phyloP scores from a whole-genome alignment of 2,888 invertebrate species.

The Stenichneumon culpator region DNA sequence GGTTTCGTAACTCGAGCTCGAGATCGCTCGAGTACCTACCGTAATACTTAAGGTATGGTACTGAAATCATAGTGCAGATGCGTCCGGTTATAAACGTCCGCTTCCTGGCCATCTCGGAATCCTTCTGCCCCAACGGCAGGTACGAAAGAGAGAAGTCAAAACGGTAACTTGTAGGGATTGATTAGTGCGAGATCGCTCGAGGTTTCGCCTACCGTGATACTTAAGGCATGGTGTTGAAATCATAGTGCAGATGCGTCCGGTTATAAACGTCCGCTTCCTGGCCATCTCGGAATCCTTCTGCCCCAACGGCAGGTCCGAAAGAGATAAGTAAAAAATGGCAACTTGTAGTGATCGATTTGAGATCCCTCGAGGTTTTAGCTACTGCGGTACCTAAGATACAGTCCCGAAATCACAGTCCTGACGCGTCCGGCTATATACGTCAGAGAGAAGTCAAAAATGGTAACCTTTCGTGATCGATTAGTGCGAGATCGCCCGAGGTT shows the following conservation, averaged over 20 bases:
- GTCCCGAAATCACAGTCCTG: no score
- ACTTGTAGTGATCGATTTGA: slow-evolving; percentile 1
- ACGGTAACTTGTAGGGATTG: neutral
- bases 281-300: neutral
- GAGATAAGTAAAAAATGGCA: neutral
- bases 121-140: neutral
- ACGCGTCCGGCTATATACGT: no score
- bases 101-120: neutral
- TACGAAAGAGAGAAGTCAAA: neutral
- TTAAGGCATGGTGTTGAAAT: no score
- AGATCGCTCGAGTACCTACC: no score
- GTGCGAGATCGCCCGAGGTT: no score
- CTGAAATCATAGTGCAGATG: neutral
- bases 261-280: neutral
- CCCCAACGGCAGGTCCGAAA: no score
- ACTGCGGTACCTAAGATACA: no score
- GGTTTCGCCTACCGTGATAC: neutral
- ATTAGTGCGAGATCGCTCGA: neutral
- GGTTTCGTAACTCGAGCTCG: no score
- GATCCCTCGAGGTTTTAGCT: neutral
- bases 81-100: no score
- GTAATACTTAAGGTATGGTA: neutral
- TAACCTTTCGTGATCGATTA: no score
- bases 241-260: neutral
- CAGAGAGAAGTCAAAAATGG: no score